Evolutionary conservation across 1,140 invertebrate genomes (phyloP).

Genomic region (Aphaenogaster ashmeadi): DNA sequence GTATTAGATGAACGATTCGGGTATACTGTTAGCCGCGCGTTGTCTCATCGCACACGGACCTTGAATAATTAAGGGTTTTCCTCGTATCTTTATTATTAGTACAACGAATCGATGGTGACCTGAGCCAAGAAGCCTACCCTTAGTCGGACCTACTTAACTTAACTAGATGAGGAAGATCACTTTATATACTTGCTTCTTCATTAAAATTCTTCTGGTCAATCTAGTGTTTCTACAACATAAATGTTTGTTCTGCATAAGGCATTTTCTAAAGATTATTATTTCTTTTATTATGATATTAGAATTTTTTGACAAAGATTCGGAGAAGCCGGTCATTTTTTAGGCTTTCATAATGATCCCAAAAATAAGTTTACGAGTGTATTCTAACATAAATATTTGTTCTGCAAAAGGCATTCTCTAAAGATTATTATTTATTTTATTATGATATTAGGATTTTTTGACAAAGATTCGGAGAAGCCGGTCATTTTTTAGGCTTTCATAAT

Average conservation of each 20-base stretch:
- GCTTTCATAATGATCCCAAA: too few species aligned
- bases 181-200: neutral
- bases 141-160: neutral
- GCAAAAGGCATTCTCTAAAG: too few species aligned
- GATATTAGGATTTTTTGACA: too few species aligned
- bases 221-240: neutral
- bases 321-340: too few species aligned
- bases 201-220: constrained; percentile 8
- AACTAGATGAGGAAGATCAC: neutral
- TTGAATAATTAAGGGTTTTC: constrained; percentile 30
- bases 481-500: too few species aligned
- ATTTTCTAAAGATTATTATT: neutral
- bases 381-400: too few species aligned
- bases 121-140: neutral
- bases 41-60: neutral
- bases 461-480: too few species aligned
- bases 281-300: neutral
- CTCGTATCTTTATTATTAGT: constrained; percentile 40
- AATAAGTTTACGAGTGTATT: too few species aligned
- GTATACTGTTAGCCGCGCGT: neutral
- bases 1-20: neutral
- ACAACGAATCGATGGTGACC: constrained; percentile 31
- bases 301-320: neutral
- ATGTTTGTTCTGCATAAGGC: neutral
- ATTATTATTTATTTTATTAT: too few species aligned